phyloP scores from a whole-genome alignment of 2,797 vertebrate species.

The Sternotherus odoratus region DNA sequence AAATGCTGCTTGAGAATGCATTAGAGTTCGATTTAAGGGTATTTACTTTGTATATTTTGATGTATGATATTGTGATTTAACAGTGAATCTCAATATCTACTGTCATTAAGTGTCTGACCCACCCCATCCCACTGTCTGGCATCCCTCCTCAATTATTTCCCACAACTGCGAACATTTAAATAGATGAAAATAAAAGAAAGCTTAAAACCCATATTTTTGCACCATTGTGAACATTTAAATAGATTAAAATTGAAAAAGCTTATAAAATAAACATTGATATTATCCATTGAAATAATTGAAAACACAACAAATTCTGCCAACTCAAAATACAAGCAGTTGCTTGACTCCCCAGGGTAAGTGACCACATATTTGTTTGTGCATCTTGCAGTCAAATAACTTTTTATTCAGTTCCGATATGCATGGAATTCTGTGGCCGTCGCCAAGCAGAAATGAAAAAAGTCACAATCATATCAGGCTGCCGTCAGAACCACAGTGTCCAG shows the following conservation, averaged over 20 bases:
- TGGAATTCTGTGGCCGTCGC: neutral
- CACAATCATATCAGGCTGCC: neutral
- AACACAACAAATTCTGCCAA: neutral
- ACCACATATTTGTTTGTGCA: constrained; percentile 2
- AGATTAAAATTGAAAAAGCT: neutral
- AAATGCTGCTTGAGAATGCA: neutral
- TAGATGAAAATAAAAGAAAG: no score
- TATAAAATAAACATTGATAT: neutral
- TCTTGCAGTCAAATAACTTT: constrained; percentile 6
- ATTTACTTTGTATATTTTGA: neutral
- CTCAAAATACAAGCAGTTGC: neutral
- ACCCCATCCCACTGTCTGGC: neutral
- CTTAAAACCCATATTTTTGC: no score
- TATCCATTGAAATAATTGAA: neutral
- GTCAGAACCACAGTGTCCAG: neutral
- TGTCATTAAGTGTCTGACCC: neutral
- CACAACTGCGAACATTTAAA: neutral
- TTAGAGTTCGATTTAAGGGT: neutral
- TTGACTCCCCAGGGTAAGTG: neutral
- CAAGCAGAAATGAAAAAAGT: neutral
- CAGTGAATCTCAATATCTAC: neutral
- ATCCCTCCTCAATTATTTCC: neutral
- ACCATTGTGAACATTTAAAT: neutral
- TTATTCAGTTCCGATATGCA: neutral
- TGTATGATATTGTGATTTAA: neutral